Base-by-base conservation (phyloP, 1,140 invertebrate genomes). In the Drosophila nigrodunni region DNA sequence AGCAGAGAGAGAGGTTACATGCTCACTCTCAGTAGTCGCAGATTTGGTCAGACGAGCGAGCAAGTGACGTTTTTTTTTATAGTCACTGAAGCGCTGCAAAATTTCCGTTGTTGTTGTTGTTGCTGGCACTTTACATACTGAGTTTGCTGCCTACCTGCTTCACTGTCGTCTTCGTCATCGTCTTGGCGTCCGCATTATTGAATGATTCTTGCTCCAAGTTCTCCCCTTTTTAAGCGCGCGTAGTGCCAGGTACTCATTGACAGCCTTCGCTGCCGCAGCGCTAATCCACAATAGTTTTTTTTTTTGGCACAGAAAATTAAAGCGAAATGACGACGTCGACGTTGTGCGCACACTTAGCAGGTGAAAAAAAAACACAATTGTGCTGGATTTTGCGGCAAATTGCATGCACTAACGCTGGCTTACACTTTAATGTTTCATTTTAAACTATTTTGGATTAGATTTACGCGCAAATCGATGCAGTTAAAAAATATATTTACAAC, bases 401-500 rank as follows among this genome's bases (percentile, higher is more conserved):
- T 66, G 65, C 52, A 62, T 58, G 25, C 18, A 41, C 18, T 25
- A 2, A 50, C 7, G 3, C 0, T 35, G 3, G 10, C 13, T 43
- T 34, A 59, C 57, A 68, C 55, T 35, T 68, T 61, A 71, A 21
- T 55, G 44, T 43, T 43, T 44, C 61, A 71, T 83, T 62, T 69
- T 57, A 15, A 21, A 61, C 8, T 74, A 41, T 52, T 80, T 85
- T 54, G 8, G 11, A 25, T 35, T 15, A 11, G 8, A 44, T 75
- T 72, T 21, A 37, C 13, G 41, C 58, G 65, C 49, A 66, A 61
- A 47, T 77, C 59, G 50, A 34, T 39, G 46, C 59, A 75, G 59
- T 71, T 71, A 54, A 77, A 83, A 83, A 77, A 80, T 21, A 83
- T 85, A 83, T 83, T 83, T 83, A 83, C 81, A 83, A 85, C 80